phyloP scores from a whole-genome alignment of 2,113 vertebrate species.

The Paratilapia polleni region DNA sequence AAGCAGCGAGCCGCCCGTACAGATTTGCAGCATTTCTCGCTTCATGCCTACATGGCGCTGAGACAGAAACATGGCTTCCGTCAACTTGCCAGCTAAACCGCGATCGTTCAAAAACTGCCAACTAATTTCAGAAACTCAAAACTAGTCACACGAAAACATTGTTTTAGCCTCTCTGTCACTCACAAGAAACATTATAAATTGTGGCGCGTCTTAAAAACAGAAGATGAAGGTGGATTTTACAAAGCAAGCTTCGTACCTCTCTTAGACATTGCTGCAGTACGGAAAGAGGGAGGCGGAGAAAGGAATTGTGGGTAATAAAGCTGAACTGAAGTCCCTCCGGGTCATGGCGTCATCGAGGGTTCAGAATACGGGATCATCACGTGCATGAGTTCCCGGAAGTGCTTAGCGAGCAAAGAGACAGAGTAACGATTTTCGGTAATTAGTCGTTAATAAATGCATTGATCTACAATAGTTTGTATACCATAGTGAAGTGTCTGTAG shows the following conservation, averaged over 20 bases:
- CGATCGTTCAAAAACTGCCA: background rate
- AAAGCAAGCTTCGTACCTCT: conserved; percentile 74
- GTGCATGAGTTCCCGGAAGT: too few relatives aligned
- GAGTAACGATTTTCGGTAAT: too few relatives aligned
- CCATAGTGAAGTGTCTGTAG: too few relatives aligned
- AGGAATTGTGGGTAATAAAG: conserved; percentile 76
- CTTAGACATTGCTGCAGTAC: conserved; percentile 82
- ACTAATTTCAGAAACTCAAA: background rate
- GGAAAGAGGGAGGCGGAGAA: conserved; percentile 75
- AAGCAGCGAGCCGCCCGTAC: fast-evolving
- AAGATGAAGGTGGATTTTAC: conserved; percentile 62
- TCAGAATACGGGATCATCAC: too few relatives aligned
- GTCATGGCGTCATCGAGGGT: too few relatives aligned
- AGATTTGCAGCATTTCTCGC: background rate
- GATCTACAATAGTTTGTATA: too few relatives aligned
- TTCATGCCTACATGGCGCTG: background rate
- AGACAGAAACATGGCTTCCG: conserved; percentile 61
- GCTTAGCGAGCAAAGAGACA: too few relatives aligned
- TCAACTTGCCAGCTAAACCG: background rate
- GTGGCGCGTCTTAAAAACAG: background rate
- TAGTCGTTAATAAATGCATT: too few relatives aligned
- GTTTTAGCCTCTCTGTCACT: background rate
- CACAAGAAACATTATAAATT: fast-evolving
- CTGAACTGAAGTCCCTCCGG: conserved; percentile 58
- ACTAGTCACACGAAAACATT: background rate